These are phyloP conservation scores for Tribolium castaneum DNA, from an alignment of 1,140 invertebrate genomes.

Conservation along the genomic window DNA sequence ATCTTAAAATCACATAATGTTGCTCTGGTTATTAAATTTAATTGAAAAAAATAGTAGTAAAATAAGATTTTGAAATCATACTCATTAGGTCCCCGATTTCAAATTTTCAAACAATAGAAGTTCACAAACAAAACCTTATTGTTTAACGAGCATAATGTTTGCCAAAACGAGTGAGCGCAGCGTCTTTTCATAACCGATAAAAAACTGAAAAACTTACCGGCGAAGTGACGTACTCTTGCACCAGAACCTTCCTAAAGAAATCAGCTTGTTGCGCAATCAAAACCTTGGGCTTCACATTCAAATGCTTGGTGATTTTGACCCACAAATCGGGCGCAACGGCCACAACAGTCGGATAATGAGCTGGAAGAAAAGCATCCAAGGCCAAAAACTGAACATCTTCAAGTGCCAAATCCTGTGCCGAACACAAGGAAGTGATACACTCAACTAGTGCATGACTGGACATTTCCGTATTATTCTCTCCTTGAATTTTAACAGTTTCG, in stretches of 20 bases:
- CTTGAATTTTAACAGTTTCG: conserved; percentile 67
- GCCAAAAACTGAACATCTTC: conserved; percentile 69
- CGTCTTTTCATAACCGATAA: too few species aligned
- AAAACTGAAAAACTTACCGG: conserved; percentile 70
- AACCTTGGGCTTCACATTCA: conserved; percentile 68
- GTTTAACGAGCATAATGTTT: too few species aligned
- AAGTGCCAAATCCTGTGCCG: conserved; percentile 63
- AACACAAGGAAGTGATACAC: conserved; percentile 67
- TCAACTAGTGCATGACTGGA: conserved; percentile 60
- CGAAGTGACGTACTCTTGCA: conserved; percentile 70
- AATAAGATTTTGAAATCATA: too few species aligned
- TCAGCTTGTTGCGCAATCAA: conserved; percentile 68
- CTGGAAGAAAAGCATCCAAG: conserved; percentile 72
- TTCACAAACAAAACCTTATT: too few species aligned
- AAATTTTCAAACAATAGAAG: too few species aligned
- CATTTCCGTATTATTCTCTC: conserved; percentile 40
- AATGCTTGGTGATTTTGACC: conserved; percentile 71
- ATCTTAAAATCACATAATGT: too few species aligned
- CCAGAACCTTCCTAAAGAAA: conserved; percentile 69
- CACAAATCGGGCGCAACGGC: conserved; percentile 69
- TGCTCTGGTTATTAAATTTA: too few species aligned
- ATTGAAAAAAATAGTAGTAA: too few species aligned
- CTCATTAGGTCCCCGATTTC: too few species aligned
- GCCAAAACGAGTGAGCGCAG: too few species aligned
- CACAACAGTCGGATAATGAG: conserved; percentile 76